These are phyloP conservation scores for Pantherophis vulpinus DNA, from an alignment of 2,797 vertebrate species.

Conservation along the genomic window DNA sequence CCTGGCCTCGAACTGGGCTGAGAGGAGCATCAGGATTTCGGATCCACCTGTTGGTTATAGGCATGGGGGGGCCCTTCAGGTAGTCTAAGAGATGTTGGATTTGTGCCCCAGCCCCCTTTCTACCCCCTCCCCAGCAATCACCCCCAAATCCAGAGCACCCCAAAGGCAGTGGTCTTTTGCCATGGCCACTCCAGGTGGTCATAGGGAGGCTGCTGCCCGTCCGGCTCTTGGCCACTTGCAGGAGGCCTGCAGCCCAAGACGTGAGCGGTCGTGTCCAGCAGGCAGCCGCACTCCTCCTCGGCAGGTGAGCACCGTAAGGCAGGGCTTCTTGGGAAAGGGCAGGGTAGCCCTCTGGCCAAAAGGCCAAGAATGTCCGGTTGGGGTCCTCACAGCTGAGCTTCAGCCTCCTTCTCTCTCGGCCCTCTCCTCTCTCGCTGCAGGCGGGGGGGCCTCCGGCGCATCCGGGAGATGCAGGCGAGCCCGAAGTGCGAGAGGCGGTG, in stretches of 20 bases:
- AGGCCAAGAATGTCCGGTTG: accelerated
- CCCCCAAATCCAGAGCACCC: not conserved
- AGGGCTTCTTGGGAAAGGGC: too few relatives aligned
- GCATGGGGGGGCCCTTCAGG: not conserved
- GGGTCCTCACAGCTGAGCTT: not conserved
- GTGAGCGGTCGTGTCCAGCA: accelerated
- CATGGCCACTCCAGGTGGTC: not conserved
- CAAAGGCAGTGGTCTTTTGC: not conserved
- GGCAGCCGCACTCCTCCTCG: accelerated
- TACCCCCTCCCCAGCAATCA: too few relatives aligned
- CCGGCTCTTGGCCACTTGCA: not conserved
- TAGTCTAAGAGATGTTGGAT: not conserved
- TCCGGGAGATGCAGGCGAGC: constrained; percentile 27
- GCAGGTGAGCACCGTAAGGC: not conserved
- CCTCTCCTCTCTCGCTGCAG: not conserved
- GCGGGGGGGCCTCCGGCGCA: not conserved
- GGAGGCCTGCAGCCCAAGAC: not conserved
- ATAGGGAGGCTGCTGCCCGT: not conserved
- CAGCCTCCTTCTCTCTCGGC: not conserved
- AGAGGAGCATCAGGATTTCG: not conserved
- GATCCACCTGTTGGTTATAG: not conserved
- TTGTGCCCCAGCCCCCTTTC: not conserved
- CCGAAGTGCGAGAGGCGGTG: constrained; percentile 23
- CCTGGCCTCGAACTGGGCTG: not conserved
- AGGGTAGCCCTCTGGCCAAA: not conserved